Percentiles rank a stretch among this genome's conserved stretches.
Conservation (phyloP, 2,888 invertebrate genomes). For the Andricus curvator region DNA sequence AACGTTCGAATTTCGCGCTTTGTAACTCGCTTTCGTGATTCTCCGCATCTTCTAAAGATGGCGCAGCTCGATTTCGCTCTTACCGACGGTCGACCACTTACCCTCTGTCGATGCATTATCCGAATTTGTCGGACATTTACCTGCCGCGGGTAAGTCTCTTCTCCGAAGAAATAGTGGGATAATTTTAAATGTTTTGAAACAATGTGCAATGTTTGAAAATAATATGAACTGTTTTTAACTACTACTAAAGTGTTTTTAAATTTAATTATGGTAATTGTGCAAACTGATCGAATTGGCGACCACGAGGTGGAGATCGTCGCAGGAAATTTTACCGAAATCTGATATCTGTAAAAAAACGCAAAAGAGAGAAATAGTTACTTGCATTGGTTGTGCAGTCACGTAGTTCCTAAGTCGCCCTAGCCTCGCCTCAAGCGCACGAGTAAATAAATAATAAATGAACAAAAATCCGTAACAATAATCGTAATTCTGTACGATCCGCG, state of each 20-base stretch:
- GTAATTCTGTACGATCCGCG: slow-evolving; percentile 42
- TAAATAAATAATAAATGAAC: slow-evolving; percentile 48
- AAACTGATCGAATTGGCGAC: slow-evolving; percentile 15
- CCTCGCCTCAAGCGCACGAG: slow-evolving; percentile 75
- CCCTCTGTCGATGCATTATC: neutral
- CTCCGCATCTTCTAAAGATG: neutral
- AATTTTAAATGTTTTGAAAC: neutral
- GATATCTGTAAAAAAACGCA: slow-evolving; percentile 57
- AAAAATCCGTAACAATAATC: slow-evolving; percentile 47
- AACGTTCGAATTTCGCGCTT: slow-evolving; percentile 13
- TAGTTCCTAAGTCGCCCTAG: slow-evolving; percentile 79
- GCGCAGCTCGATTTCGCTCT: neutral
- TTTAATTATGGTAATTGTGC: neutral
- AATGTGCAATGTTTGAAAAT: slow-evolving; percentile 6
- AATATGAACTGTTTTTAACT: neutral
- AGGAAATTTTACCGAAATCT: slow-evolving; percentile 52
- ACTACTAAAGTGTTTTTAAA: neutral
- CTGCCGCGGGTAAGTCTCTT: neutral
- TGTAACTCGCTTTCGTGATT: neutral
- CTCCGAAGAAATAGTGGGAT: neutral
- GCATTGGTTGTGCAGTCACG: slow-evolving; percentile 78
- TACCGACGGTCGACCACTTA: slow-evolving; percentile 17
- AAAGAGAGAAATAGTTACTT: slow-evolving; percentile 74
- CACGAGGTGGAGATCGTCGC: slow-evolving; percentile 26
- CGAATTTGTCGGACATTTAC: neutral